Evolutionary conservation across 2,113 vertebrate species (phyloP).

Genomic region (Tenrec ecaudatus): DNA sequence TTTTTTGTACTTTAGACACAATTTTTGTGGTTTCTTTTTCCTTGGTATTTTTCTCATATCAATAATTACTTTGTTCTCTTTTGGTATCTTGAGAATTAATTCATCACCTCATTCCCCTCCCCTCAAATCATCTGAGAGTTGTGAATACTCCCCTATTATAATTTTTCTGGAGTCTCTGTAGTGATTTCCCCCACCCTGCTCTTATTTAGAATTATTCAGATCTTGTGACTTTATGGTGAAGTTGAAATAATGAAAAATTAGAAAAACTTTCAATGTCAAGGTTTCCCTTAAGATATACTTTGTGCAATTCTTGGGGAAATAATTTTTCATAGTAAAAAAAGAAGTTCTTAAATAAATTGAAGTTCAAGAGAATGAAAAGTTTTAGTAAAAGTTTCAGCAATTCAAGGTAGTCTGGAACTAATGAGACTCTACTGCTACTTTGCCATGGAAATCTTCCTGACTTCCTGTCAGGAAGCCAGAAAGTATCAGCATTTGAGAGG

Average conservation of each 20-base stretch:
- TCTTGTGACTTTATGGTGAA: background rate
- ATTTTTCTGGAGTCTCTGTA: background rate
- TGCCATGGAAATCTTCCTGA: fast-evolving
- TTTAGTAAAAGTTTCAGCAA: background rate
- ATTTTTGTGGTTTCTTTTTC: fast-evolving
- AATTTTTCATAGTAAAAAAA: background rate
- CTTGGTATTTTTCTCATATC: background rate
- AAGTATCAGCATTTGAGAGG: fast-evolving
- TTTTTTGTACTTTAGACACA: fast-evolving
- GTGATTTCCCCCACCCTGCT: background rate
- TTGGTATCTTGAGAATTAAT: background rate
- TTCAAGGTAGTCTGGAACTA: fast-evolving
- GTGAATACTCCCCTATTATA: background rate
- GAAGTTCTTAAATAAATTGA: background rate
- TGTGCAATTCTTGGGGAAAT: background rate
- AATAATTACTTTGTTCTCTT: background rate
- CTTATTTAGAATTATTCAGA: background rate
- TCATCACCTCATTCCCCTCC: too few relatives aligned
- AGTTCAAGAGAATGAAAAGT: background rate
- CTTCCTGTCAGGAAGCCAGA: background rate
- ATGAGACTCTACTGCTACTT: fast-evolving
- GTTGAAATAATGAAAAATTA: background rate
- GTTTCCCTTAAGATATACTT: background rate
- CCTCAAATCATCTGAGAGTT: background rate
- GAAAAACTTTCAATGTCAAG: background rate